Evolutionary conservation across 2,888 invertebrate species (phyloP).

Genomic region (Caenorhabditis sp.): DNA sequence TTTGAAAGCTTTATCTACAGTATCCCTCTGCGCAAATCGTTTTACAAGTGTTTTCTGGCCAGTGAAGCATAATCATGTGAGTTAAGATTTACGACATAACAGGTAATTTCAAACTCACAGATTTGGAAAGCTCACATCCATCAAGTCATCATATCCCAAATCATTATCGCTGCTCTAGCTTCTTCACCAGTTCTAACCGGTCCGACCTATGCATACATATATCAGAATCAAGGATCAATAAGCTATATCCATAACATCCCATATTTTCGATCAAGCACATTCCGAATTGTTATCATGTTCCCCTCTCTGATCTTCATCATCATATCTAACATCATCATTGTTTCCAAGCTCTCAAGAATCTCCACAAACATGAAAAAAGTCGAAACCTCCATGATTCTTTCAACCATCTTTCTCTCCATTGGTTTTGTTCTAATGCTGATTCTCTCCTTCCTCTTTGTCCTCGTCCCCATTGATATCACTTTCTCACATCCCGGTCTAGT

Average conservation of each 20-base stretch:
- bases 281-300: neutral
- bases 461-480: neutral
- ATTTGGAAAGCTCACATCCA: neutral
- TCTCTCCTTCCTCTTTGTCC: neutral
- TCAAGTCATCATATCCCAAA: neutral
- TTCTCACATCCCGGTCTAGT: too few species aligned
- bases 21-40: neutral
- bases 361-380: neutral
- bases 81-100: neutral
- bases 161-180: neutral
- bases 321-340: neutral
- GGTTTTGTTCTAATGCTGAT: neutral
- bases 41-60: neutral
- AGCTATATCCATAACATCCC: neutral
- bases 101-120: neutral
- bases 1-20: neutral
- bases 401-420: neutral
- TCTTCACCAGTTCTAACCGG: neutral
- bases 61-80: neutral
- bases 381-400: neutral
- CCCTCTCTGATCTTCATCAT: neutral
- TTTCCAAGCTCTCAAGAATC: neutral
- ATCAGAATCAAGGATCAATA: neutral
- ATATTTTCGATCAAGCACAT: neutral
- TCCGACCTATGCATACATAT: neutral